Base-by-base conservation (phyloP, 2,888 invertebrate species). In the Cylloceria caligata region DNA sequence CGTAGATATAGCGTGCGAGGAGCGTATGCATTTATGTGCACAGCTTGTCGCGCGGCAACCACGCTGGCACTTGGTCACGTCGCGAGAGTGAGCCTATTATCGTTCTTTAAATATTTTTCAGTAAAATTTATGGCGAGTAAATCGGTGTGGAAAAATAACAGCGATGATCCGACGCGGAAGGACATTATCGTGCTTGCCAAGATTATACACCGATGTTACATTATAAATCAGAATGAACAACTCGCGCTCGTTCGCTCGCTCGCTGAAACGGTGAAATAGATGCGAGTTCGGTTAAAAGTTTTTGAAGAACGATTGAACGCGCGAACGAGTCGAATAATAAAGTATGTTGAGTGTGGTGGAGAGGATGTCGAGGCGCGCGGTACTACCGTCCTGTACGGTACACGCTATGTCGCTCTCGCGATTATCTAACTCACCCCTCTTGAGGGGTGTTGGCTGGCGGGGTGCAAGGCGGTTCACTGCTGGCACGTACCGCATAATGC, bases 401-500 rank as follows among this genome's bases (percentile, higher is more conserved):
- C 62, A 49, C 36, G 74, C 73, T 76, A 47, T 60, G 57, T 11
- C n/a, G 13, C 69, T 42, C 39, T 62, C 86, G 82, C 85, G 86
- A 89, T 89, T 84, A 89, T 89, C 89, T 86, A 88, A 88, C 89
- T 88, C 88, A 87, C 87, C 89, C 80, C 89, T 88, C 84, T 85
- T 86, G 85, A 71, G 86, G 87, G 80, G 76, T 84, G 67, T 77
- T 42, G 73, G 80, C 69, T 87, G 21, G 9, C 88, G 86, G 86
- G 85, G 87, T 49, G 47, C 64, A 69, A 72, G 74, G 73, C 69
- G 73, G 73, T 69, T 80, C 72, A 82, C 82, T 77, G 62, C 72
- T 88, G 88, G 89, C 89, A 90, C 90, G 90, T 89, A 89, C 89
- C 86, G 90, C 88, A 90, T 90, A 90, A 90, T 89, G 72, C 77